Evolutionary conservation across 2,888 invertebrate genomes (phyloP), one percentile per base, ranked within the genome.

Genomic region (Idaea biselata): DNA sequence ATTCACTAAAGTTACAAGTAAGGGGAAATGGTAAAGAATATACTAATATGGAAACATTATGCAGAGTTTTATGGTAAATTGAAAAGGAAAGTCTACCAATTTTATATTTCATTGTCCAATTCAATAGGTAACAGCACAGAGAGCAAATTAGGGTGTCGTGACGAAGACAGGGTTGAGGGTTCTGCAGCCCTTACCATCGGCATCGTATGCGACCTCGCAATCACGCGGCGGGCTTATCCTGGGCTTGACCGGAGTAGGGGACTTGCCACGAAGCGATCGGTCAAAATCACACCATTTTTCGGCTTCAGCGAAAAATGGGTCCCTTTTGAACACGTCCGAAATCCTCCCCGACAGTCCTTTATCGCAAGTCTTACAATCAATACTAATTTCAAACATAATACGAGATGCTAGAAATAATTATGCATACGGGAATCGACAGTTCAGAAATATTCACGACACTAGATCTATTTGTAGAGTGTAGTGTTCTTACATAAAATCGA

Each of bases 221-320:
- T 95, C 94, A 73, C 95, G 94, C 74, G 95, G 95, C 77, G 89
- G 94, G 90, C 93, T 95, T 82, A 94, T 94, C 86, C 95, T 94
- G 79, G 94, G 93, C 94, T 95, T 96, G 84, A 94, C 94, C 62
- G 95, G 95, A 79, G 95, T 95, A 76, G 95, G 95, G 70, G 95
- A 95, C 80, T 84, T 88, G 78, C 91, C 92, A 78, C 93, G 91
- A 80, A 93, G 93, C 77, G 93, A 93, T 73, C 93, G 93, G 89
- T 93, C 94, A 93, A 93, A 91, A 91, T 79, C 86, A 74, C 87
- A 81, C 90, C 92, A 93, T 83, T 90, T 91, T 83, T 90, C 90
- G 74, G 91, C 92, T 62, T 92, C 92, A 78, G 89, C 89, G 86
- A 91, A 92, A 91, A 92, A 91, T 75, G 92, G 91, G 75, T 92